These are phyloP conservation scores for Rhagonycha fulva DNA, from an alignment of 2,888 invertebrate species.

Conservation along the genomic window DNA sequence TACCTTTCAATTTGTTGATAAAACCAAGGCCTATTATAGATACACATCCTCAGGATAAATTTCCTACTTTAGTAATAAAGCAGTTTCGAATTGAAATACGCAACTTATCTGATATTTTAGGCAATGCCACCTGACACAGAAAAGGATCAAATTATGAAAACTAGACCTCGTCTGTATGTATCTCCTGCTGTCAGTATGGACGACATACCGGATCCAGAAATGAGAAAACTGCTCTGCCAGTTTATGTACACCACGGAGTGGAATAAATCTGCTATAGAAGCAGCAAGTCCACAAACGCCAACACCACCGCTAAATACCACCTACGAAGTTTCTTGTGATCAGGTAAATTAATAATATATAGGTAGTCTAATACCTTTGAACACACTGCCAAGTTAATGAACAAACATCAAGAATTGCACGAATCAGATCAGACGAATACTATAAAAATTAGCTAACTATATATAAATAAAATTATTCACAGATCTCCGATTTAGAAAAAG, in stretches of 20 bases:
- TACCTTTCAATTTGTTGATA: slow-evolving; percentile 49
- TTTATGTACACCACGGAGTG: slow-evolving; percentile 51
- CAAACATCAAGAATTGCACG: neutral
- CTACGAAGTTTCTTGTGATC: slow-evolving; percentile 4
- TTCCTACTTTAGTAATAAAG: neutral
- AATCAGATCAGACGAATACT: too few relatives aligned
- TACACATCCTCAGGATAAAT: slow-evolving; percentile 36
- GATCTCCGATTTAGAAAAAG: too few relatives aligned
- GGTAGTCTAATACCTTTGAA: neutral
- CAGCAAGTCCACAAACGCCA: slow-evolving; percentile 28
- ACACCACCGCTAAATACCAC: neutral
- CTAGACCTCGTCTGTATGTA: slow-evolving; percentile 48
- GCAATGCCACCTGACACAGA: slow-evolving; percentile 22
- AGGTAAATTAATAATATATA: neutral
- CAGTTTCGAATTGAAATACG: neutral
- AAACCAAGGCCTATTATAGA: slow-evolving; percentile 45
- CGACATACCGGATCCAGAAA: slow-evolving; percentile 49
- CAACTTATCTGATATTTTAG: slow-evolving; percentile 4
- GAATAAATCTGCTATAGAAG: slow-evolving; percentile 45
- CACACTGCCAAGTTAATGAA: neutral
- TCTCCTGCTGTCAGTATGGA: slow-evolving; percentile 52
- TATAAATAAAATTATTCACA: too few relatives aligned
- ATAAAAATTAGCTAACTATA: too few relatives aligned
- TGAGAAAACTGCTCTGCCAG: slow-evolving; percentile 45
- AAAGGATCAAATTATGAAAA: slow-evolving; percentile 44